Conservation (phyloP, 2,797 vertebrate genomes). For the Malurus splendens region DNA sequence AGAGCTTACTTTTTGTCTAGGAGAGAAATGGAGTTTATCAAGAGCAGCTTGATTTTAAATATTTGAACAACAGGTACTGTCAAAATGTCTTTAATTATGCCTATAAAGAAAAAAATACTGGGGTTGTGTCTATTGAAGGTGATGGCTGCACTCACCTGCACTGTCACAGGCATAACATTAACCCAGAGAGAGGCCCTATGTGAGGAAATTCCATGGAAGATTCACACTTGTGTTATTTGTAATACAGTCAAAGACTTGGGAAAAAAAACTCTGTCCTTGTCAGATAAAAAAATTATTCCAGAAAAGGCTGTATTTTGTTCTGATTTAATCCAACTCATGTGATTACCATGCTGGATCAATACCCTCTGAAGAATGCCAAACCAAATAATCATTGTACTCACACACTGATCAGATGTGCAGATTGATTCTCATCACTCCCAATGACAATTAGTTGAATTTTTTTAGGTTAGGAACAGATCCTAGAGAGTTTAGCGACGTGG, state of each 20-base stretch:
- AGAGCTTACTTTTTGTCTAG: background rate
- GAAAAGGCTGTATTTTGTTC: background rate
- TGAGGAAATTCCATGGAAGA: background rate
- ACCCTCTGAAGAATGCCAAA: background rate
- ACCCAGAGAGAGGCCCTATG: background rate
- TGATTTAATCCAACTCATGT: background rate
- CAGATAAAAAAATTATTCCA: background rate
- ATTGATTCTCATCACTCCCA: slow-evolving; percentile 5
- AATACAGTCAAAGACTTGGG: background rate
- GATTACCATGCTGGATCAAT: background rate
- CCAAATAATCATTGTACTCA: background rate
- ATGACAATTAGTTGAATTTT: slow-evolving; percentile 27
- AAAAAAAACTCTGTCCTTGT: background rate
- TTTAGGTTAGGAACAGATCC: slow-evolving; percentile 2
- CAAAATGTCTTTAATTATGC: background rate
- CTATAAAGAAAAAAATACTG: background rate
- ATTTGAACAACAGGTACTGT: background rate
- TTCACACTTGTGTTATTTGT: background rate
- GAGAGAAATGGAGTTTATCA: background rate
- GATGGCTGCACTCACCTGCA: background rate
- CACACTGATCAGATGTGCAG: background rate
- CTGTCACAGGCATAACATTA: background rate
- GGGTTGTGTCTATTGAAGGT: background rate
- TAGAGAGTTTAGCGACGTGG: slow-evolving; percentile 2
- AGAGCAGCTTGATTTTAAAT: background rate